A percentile compares a stretch with the other conserved stretches of the same genome.
phyloP scores from a whole-genome alignment of 2,888 invertebrate species.

The Ethmia dodecea region DNA sequence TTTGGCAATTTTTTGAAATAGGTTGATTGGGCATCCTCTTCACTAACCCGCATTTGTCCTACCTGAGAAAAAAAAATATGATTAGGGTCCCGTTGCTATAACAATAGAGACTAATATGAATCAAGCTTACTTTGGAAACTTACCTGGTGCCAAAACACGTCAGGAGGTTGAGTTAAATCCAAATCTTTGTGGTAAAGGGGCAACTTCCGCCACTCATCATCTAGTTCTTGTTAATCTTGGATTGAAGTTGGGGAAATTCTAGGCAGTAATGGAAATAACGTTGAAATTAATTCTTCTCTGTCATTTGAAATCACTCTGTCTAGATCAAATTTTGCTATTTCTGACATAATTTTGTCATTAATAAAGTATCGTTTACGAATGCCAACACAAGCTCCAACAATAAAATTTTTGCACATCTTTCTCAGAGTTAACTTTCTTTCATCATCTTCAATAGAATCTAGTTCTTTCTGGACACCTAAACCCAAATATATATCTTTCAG shows the following conservation, averaged over 20 bases:
- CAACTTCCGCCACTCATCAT: conserved; percentile 9
- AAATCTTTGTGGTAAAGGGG: conserved; percentile 2
- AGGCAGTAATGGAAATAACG: neutral
- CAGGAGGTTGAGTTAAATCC: neutral
- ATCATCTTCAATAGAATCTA: neutral
- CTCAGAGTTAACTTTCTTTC: neutral
- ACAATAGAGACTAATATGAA: neutral
- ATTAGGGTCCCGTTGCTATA: too few relatives aligned
- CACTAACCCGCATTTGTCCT: too few relatives aligned
- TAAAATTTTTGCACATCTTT: conserved; percentile 2
- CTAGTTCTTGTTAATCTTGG: neutral
- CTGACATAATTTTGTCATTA: neutral
- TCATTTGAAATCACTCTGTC: neutral
- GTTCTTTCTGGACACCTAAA: conserved; percentile 3
- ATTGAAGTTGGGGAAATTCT: neutral
- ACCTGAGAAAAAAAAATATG: too few relatives aligned
- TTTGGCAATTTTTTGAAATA: too few relatives aligned
- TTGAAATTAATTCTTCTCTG: neutral
- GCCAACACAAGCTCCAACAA: neutral
- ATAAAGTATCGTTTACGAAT: neutral
- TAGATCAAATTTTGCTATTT: neutral
- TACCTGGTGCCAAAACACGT: conserved; percentile 7
- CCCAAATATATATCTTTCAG: conserved; percentile 2
- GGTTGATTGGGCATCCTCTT: too few relatives aligned
- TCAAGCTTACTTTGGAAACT: conserved; percentile 1